Base-by-base conservation (phyloP, 2,888 invertebrate genomes). In the Teleiodes luculella region DNA sequence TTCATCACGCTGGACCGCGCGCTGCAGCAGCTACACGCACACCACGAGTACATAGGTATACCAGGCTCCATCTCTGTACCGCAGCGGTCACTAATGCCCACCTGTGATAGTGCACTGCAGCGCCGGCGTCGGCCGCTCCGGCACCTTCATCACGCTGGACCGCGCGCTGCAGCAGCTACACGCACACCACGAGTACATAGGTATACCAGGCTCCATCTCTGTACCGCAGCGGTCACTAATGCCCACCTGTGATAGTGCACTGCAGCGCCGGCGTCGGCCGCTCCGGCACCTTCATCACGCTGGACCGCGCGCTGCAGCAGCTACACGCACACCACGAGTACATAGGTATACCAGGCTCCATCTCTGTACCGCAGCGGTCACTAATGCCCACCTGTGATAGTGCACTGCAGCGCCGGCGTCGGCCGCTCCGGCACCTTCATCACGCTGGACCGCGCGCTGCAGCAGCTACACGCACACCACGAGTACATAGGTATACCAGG, bases 31-130 rank as follows among this genome's bases (percentile, higher is more conserved):
- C 95, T 98, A 68, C 92, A 94, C 59, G 74, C 70, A 57, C 94
- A 95, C 62, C 93, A 94, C 39, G 97, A 97, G 74, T 92, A 93
- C 74, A 35, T 49, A 20, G 43, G 43, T 43, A n/a, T n/a, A n/a
- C n/a, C n/a, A n/a, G n/a, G n/a, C n/a, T n/a, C n/a, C n/a, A n/a
- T n/a, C n/a, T n/a, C n/a, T n/a, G n/a, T n/a, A n/a, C n/a, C 35
- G 49, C 49, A 14, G 49, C 28, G 16, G 97, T 97, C 83, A 94
- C 96, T 78, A n/a, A n/a, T n/a, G n/a, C n/a, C 92, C 96, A 60
- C 99, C 99, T 37, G 96, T 98, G 57, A 94, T 98, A 33, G 98
- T 98, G 54, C 99, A 99, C 89, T 99, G 99, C 92, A 92, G 93
- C 91, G 94, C 94, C 59, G 94, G 94, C 68, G 94, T 94, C 58